Evolutionary conservation across 2,888 invertebrate species (phyloP), one percentile per base, ranked within the genome.

Genomic region (Girardia tigrina): DNA sequence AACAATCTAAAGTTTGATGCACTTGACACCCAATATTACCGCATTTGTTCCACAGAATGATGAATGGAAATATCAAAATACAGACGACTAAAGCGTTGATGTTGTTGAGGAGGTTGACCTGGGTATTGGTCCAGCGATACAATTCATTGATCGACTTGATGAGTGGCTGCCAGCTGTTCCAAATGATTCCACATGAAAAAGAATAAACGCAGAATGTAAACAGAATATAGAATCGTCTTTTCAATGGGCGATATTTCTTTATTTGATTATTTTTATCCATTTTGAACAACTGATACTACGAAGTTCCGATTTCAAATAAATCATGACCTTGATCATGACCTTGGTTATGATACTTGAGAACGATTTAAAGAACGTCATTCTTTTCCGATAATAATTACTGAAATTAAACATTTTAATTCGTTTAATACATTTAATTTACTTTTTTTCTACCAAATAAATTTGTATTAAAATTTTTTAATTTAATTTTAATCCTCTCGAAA

Each of bases 111-210:
- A 56, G 56, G 23, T 56, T 56, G 2, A 56, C 56, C 23, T 56
- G 20, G 4, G 56, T 56, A 56, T 56, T 56, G 2, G 8, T 56
- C 56, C 56, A 56, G 4, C 4, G n/a, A 56, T 56, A 56, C 23
- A 56, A 56, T 56, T 56, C 56, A 56, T 56, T 56, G n/a, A 56
- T 56, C n/a, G 56, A 56, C n/a, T 56, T 56, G n/a, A 56, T 56
- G 6, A 56, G 23, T 8, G 56, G 56, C n/a, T 4, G 8, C 56
- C 56, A 56, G n/a, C 20, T 20, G 23, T 56, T 56, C 56, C 56
- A 56, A 20, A 56, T 56, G 23, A 56, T 56, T 4, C 56, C 56
- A 56, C 4, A 16, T 12, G 56, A 20, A 16, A 56, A 56, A 8
- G 56, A 56, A 56, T 56, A 56, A 20, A 56, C 23, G 23, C 56